These are phyloP conservation scores for Chymomyza costata DNA, from an alignment of 1,140 invertebrate species.

Conservation along the genomic window DNA sequence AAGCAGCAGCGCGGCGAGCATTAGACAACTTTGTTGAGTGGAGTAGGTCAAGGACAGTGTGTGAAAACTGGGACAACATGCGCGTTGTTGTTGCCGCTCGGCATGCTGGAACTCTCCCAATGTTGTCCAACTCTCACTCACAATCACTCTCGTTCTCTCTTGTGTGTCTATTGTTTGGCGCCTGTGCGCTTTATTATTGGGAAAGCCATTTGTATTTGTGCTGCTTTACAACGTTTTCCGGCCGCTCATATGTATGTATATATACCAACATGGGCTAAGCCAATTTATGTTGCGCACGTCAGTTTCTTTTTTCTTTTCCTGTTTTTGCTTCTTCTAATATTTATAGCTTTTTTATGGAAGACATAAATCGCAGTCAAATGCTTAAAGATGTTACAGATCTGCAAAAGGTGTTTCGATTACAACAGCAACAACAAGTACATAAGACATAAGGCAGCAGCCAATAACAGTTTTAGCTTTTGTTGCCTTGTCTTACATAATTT, in stretches of 20 bases:
- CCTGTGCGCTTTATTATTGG: slow-evolving; percentile 5
- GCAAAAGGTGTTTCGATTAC: background rate
- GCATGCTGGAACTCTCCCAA: slow-evolving; percentile 45
- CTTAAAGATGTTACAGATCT: no score
- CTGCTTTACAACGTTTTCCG: slow-evolving; percentile 41
- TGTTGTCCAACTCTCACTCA: slow-evolving; percentile 23
- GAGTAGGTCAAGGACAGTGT: slow-evolving; percentile 76
- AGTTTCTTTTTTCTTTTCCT: background rate
- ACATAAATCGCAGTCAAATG: slow-evolving; percentile 15
- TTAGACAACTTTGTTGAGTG: slow-evolving; percentile 71
- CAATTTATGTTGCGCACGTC: slow-evolving; percentile 47
- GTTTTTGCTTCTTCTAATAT: slow-evolving; percentile 2
- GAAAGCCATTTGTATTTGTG: slow-evolving; percentile 31
- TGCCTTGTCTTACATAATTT: slow-evolving; percentile 38
- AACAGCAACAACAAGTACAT: background rate
- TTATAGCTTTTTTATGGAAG: background rate
- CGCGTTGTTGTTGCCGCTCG: slow-evolving; percentile 53
- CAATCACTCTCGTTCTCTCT: slow-evolving; percentile 12
- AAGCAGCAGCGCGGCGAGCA: slow-evolving; percentile 27
- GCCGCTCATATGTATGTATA: slow-evolving; percentile 4
- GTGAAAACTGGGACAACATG: slow-evolving; percentile 74
- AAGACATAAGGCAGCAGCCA: background rate
- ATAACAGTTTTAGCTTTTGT: background rate
- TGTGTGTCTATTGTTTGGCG: slow-evolving; percentile 2
- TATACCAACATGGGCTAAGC: slow-evolving; percentile 10